Conservation (phyloP, 2,888 invertebrate genomes). For the Aproaerema taeniolella region DNA sequence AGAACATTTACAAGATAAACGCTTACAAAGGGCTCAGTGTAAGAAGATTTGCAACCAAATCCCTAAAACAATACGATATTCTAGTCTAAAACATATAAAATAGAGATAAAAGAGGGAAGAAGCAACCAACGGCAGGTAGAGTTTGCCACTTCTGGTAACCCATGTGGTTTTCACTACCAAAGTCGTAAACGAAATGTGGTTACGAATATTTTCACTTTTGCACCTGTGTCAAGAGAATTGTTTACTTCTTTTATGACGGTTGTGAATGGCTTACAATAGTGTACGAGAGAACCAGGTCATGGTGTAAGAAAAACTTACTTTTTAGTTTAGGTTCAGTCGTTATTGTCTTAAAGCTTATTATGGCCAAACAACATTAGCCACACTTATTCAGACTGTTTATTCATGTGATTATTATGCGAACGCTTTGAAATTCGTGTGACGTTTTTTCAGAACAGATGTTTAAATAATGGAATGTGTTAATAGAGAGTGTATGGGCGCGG, state of each 20-base stretch:
- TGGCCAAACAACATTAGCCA: conserved; percentile 6
- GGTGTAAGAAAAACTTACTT: conserved; percentile 21
- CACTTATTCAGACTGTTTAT: neutral
- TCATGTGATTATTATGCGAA: neutral
- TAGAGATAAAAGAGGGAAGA: no score
- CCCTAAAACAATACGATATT: no score
- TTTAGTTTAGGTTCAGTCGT: conserved; percentile 8
- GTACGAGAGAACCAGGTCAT: conserved; percentile 30
- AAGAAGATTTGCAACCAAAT: no score
- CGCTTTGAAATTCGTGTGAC: no score
- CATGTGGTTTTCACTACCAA: conserved; percentile 21
- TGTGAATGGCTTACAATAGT: conserved; percentile 28
- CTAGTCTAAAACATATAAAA: no score
- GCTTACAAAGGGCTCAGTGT: no score
- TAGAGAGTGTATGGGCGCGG: neutral
- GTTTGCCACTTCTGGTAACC: conserved; percentile 16
- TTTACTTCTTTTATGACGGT: conserved; percentile 38
- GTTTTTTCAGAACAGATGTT: neutral
- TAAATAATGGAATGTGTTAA: neutral
- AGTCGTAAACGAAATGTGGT: conserved; percentile 40
- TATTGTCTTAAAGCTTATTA: conserved; percentile 10
- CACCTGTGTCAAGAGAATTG: conserved; percentile 65
- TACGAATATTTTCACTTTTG: conserved; percentile 45
- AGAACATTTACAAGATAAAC: no score
- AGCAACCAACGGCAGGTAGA: no score